These are phyloP conservation scores for Eleutherodactylus coqui DNA, from an alignment of 2,797 vertebrate species.

Conservation along the genomic window DNA sequence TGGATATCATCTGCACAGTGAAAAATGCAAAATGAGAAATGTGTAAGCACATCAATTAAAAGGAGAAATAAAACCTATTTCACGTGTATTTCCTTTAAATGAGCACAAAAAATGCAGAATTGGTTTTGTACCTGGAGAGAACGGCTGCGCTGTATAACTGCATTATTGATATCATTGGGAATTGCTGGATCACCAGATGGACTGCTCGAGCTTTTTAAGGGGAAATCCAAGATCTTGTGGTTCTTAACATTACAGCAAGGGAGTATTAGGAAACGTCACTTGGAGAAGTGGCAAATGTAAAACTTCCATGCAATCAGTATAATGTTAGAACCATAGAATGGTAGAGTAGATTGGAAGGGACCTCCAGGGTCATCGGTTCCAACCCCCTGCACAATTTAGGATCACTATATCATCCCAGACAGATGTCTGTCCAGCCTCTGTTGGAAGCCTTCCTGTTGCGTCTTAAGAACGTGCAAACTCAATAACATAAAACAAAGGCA, in stretches of 20 bases:
- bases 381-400: no score
- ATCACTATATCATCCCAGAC: no score
- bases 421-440: no score
- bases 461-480: no score
- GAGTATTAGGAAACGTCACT: neutral
- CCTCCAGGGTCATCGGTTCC: no score
- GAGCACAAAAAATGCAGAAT: neutral
- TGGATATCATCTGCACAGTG: neutral
- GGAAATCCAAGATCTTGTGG: neutral
- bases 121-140: neutral
- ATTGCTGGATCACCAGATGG: conserved; percentile 10
- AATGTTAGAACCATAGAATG: no score
- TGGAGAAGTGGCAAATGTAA: neutral
- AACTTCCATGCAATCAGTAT: neutral
- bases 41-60: conserved; percentile 22
- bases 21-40: conserved; percentile 18
- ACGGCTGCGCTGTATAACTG: neutral
- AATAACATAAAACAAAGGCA: no score
- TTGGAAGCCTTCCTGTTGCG: no score
- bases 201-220: neutral
- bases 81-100: conserved; percentile 2
- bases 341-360: no score
- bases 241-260: neutral
- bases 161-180: conserved; percentile 4
- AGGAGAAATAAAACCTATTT: neutral